Conservation (phyloP, 2,113 vertebrate species). For the Lepus europaeus region DNA sequence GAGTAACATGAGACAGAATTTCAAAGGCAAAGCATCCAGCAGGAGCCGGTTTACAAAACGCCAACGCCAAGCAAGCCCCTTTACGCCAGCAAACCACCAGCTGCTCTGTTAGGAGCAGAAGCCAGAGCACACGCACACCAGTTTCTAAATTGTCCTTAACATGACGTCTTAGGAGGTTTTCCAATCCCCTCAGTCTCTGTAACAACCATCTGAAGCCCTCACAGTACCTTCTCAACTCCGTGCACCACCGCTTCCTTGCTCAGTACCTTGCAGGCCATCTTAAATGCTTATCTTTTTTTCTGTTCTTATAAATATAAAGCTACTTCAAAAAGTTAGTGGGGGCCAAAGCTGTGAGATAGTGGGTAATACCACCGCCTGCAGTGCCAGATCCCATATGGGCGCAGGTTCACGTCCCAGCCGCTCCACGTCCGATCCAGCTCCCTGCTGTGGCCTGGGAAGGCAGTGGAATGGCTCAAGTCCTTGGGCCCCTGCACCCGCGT, state of each 20-base stretch:
- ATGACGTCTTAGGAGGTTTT: neutral
- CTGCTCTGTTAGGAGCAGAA: neutral
- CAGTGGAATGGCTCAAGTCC: too few species aligned
- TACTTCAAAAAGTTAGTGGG: too few species aligned
- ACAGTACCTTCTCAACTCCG: neutral
- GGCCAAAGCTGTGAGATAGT: too few species aligned
- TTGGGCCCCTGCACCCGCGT: too few species aligned
- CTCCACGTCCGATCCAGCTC: too few species aligned
- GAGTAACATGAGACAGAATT: constrained; percentile 32
- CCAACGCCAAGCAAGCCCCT: neutral
- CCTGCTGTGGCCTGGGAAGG: too few species aligned
- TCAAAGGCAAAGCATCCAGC: constrained; percentile 29
- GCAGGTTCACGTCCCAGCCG: too few species aligned
- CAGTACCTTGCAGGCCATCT: neutral
- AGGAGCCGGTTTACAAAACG: constrained; percentile 8
- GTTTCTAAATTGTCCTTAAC: constrained; percentile 18
- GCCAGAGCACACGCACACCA: neutral
- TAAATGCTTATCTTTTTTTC: neutral
- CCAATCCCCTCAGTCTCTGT: neutral
- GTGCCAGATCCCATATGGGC: too few species aligned
- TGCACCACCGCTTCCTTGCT: neutral
- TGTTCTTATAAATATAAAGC: neutral
- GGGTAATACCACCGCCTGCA: too few species aligned
- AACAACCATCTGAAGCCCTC: neutral
- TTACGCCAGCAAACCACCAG: neutral